Percentiles rank a stretch among this genome's conserved stretches.
These are phyloP conservation scores for Eupithecia pulchellata DNA, from an alignment of 2,888 invertebrate species.

Conservation along the genomic window DNA sequence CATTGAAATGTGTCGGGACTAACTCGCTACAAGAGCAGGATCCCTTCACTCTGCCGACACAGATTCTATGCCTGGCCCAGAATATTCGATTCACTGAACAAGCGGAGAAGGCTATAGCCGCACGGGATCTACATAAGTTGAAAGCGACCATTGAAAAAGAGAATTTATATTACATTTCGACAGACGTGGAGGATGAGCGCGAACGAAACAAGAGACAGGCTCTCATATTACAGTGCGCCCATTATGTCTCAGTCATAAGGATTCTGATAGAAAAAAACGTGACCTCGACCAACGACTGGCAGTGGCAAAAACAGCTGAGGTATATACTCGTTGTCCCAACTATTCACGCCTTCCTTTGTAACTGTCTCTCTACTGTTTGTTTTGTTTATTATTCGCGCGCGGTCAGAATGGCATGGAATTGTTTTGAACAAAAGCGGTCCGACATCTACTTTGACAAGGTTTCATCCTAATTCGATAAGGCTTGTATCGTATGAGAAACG, in stretches of 20 bases:
- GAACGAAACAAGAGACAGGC: slow-evolving; percentile 95
- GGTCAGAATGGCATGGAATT: background rate
- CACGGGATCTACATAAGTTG: slow-evolving; percentile 86
- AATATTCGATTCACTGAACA: slow-evolving; percentile 93
- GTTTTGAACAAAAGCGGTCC: background rate
- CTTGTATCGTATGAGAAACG: background rate
- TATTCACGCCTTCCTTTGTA: background rate
- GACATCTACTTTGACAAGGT: background rate
- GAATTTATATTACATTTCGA: slow-evolving; percentile 77
- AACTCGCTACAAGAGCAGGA: slow-evolving; percentile 79
- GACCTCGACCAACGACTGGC: slow-evolving; percentile 91
- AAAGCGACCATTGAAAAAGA: slow-evolving; percentile 81
- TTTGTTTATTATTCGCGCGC: background rate
- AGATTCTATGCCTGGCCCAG: slow-evolving; percentile 94
- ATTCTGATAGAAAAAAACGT: slow-evolving; percentile 89
- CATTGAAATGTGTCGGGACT: slow-evolving; percentile 83
- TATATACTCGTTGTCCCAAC: slow-evolving; percentile 52
- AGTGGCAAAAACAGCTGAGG: slow-evolving; percentile 97
- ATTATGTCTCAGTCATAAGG: slow-evolving; percentile 93
- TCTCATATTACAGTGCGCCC: slow-evolving; percentile 96
- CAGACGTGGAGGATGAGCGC: slow-evolving; percentile 85
- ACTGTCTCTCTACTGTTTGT: background rate
- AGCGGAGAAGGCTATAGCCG: slow-evolving; percentile 91
- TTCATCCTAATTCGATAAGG: background rate
- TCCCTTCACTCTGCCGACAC: slow-evolving; percentile 85